Evolutionary conservation across 2,797 vertebrate genomes (phyloP), one percentile per base, ranked within the genome.

Genomic region (Pipistrellus pipistrellus): DNA sequence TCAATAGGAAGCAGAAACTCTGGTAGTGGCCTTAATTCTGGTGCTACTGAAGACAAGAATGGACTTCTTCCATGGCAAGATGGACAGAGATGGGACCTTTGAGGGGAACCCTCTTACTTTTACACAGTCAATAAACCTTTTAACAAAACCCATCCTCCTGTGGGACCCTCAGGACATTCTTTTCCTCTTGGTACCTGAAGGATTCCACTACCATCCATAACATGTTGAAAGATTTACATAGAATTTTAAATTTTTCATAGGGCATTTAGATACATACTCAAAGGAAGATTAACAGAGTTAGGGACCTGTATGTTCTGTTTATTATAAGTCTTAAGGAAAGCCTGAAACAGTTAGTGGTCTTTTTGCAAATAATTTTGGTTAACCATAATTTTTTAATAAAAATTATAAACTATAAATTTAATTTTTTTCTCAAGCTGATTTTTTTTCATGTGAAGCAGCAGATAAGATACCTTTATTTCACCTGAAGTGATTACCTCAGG

Each of bases 391-490:
- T 77, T 75, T n/a, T 13, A 94, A 64, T 25, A 88, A 68, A 66
- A 62, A 44, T 72, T 53, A 87, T 69, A 82, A 80, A 46, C 89
- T n/a, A 71, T 23, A 94, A 85, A 87, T 64, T 80, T 94, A 32
- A 30, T 87, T 71, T 81, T 91, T 85, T 95, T n/a, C 11, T n/a
- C 7, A n/a, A 20, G 13, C 57, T 76, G n/a, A 3, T 85, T 85
- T 46, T 57, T 53, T 57, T 57, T 57, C 23, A 57, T 90, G 68
- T 41, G 6, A 95, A 84, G 80, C 72, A 72, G 9, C 30, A 93
- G 66, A 91, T 66, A 91, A 57, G 11, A 62, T 76, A 88, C 23
- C 17, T 86, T 91, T 92, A 55, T 71, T 18, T 80, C 44, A 81
- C 6, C 9, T 44, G 23, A 85, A 95, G 35, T 21, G 15, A 75